Base-by-base conservation (phyloP, 2,797 vertebrate genomes). In the Thripadectes ignobilis region DNA sequence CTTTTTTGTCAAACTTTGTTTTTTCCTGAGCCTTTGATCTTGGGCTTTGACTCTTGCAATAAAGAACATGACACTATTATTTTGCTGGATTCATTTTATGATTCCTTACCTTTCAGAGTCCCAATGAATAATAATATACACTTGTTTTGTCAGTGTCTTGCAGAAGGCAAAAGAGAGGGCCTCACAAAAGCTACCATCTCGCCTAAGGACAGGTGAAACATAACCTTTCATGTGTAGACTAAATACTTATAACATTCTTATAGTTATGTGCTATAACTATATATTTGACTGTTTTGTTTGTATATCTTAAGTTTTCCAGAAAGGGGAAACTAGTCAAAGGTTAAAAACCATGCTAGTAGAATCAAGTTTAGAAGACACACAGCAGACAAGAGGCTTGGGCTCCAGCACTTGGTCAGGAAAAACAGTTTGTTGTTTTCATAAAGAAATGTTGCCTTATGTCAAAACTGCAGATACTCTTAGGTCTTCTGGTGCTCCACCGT, bases 1-100 rank as follows among this genome's bases (percentile, higher is more conserved):
- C 32, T 59, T 90, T 92, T 92, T 92, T 65, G 82, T 96, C 87
- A 97, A 95, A 95, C 87, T 88, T 96, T 96, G 80, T 93, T 96
- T 97, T 96, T 89, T 87, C 81, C 95, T 73, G 45, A 90, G 49
- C 14, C 80, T 97, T 97, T 95, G 92, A 95, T 95, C 75, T 58
- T 91, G 52, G 68, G 73, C 79, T 94, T 91, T 95, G 94, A 87
- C 76, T 96, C 78, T 75, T 85, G 72, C 73, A 89, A 51, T 83
- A 85, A 89, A 66, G 81, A 74, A 97, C 43, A 63, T 23, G n/a
- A 85, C 63, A 58, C 52, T 69, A 49, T 81, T 92, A 95, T 75
- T 93, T 85, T 83, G 9, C 55, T 85, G 75, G 85, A 80, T 84
- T 66, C 2, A 46, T 49, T 93, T 88, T 85, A 45, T 72, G 48